A percentile compares a stretch with the other conserved stretches of the same genome.
These are phyloP conservation scores for Cephus pygmeus DNA, from an alignment of 2,888 invertebrate species.

Conservation along the genomic window DNA sequence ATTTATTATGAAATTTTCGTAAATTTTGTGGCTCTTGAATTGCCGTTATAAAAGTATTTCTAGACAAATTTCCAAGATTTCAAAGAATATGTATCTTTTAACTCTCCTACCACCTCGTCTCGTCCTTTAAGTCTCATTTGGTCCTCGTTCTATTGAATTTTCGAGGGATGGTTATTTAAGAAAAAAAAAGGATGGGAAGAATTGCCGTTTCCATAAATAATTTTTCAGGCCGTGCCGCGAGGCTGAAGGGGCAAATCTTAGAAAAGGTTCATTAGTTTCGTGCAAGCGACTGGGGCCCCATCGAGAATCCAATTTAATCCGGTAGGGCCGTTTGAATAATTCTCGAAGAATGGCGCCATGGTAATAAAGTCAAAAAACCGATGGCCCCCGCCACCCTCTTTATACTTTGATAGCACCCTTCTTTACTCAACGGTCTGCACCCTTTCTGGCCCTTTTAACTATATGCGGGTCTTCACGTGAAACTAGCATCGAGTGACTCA, in stretches of 20 bases:
- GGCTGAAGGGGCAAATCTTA: not conserved
- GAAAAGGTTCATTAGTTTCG: conserved; percentile 18
- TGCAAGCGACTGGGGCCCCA: conserved; percentile 11
- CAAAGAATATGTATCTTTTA: not conserved
- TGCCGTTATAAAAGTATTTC: not conserved
- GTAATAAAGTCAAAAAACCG: conserved; percentile 38
- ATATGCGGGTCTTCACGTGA: not conserved
- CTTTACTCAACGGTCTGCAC: not conserved
- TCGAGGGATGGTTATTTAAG: not conserved
- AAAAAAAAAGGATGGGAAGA: not conserved
- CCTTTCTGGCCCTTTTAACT: not conserved
- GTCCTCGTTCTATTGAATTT: not conserved
- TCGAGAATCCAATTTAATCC: conserved; percentile 33
- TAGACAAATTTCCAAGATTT: not conserved
- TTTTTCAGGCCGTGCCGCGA: not conserved
- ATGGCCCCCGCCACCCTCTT: not conserved
- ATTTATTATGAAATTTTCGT: not conserved
- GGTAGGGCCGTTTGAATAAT: conserved; percentile 41
- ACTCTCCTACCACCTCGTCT: not conserved
- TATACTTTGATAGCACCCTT: not conserved
- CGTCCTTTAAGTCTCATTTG: not conserved
- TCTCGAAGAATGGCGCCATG: conserved; percentile 37
- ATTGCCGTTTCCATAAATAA: not conserved
- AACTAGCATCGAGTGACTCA: not conserved
- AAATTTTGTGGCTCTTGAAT: not conserved